Percentiles rank a stretch among this genome's conserved stretches.
phyloP scores from a whole-genome alignment of 2,797 vertebrate genomes.

The Borostomias antarcticus region DNA sequence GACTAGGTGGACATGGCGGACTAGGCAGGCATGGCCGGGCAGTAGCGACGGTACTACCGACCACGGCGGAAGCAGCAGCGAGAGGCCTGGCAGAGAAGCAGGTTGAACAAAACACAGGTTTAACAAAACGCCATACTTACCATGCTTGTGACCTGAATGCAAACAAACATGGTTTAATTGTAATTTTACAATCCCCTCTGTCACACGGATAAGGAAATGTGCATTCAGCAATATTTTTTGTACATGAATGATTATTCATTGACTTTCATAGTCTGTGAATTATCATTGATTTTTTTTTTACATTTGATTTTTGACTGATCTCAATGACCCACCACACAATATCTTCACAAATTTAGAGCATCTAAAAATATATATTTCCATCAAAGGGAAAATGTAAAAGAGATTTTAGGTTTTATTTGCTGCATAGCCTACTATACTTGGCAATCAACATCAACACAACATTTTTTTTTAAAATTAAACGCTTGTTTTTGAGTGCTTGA shows the following conservation, averaged over 20 bases:
- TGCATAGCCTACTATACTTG: no score
- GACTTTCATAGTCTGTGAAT: neutral
- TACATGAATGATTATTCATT: neutral
- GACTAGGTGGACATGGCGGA: constrained; percentile 40
- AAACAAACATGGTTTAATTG: constrained; percentile 76
- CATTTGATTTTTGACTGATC: neutral
- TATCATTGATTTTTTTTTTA: neutral
- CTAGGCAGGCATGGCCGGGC: constrained; percentile 37
- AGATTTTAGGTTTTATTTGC: no score
- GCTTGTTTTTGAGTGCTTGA: no score
- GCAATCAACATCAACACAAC: no score
- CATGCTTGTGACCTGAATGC: constrained; percentile 98
- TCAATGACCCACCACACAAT: neutral
- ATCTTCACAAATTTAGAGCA: no score
- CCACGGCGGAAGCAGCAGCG: constrained; percentile 75
- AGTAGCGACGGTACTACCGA: constrained; percentile 55
- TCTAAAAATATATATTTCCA: neutral
- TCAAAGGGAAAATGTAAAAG: neutral
- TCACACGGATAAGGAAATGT: neutral
- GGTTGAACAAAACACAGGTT: constrained; percentile 73
- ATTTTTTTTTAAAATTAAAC: no score
- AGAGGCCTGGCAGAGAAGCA: constrained; percentile 76
- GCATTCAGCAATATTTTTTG: neutral
- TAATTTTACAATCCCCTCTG: constrained; percentile 38
- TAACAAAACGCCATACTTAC: constrained; percentile 86